Conservation (phyloP, 2,113 vertebrate genomes). For the Gadus macrocephalus region DNA sequence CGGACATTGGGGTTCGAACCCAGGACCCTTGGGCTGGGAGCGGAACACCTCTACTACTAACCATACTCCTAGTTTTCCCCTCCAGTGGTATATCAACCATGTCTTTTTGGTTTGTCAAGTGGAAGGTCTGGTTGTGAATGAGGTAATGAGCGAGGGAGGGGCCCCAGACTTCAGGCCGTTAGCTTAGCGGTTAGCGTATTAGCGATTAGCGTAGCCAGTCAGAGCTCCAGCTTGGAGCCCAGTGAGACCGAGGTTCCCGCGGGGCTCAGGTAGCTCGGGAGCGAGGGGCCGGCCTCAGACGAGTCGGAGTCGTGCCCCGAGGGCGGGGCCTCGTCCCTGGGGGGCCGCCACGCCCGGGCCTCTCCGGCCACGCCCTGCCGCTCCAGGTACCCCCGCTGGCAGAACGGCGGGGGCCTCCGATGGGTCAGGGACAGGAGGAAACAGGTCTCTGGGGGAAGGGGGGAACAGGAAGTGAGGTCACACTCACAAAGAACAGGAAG, state of each 20-base stretch:
- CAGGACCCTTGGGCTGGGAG: no score
- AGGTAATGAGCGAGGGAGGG: slow-evolving; percentile 41
- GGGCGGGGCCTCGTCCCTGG: slow-evolving; percentile 49
- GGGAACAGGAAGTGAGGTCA: slow-evolving; percentile 7
- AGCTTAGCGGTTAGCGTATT: background rate
- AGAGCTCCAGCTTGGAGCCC: slow-evolving; percentile 78
- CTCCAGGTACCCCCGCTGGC: slow-evolving; percentile 81
- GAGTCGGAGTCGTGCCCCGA: background rate
- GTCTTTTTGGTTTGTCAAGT: slow-evolving; percentile 20
- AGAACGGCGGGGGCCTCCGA: slow-evolving; percentile 83
- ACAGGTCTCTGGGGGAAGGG: slow-evolving; percentile 80
- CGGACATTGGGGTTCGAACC: no score
- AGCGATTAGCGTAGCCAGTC: slow-evolving; percentile 25
- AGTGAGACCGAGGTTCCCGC: slow-evolving; percentile 62
- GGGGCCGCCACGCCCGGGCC: slow-evolving; percentile 50
- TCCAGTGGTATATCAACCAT: slow-evolving; percentile 23
- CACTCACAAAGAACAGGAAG: background rate
- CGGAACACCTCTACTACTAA: no score
- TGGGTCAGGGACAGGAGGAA: slow-evolving; percentile 84
- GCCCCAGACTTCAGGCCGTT: background rate
- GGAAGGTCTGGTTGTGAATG: background rate
- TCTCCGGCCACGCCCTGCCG: slow-evolving; percentile 74
- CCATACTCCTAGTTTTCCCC: slow-evolving; percentile 8
- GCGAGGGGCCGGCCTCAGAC: slow-evolving; percentile 18
- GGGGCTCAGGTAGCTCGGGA: slow-evolving; percentile 39